phyloP scores from a whole-genome alignment of 2,888 invertebrate genomes.

The Euplexia lucipara region DNA sequence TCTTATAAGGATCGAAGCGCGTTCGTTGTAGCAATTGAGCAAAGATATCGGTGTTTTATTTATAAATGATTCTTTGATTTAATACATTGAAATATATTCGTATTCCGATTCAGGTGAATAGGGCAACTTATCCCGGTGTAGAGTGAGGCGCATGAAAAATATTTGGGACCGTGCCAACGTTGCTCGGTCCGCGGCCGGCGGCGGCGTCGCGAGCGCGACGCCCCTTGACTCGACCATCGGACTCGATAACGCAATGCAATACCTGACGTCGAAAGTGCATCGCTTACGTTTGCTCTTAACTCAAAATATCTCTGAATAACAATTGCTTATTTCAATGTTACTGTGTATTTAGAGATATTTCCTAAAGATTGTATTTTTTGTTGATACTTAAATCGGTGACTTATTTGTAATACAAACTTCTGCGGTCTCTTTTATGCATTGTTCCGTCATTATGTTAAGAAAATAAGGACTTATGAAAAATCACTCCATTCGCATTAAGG shows the following conservation, averaged over 20 bases:
- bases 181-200: constrained; percentile 78
- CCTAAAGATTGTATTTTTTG: neutral
- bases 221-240: constrained; percentile 73
- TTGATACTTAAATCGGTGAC: constrained; percentile 5
- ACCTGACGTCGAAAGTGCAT: constrained; percentile 76
- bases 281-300: constrained; percentile 53
- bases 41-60: constrained; percentile 38
- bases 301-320: constrained; percentile 42
- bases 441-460: constrained; percentile 4
- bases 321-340: constrained; percentile 1
- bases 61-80: constrained; percentile 57
- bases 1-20: constrained; percentile 11
- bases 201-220: constrained; percentile 65
- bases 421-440: constrained; percentile 2
- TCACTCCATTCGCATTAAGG: constrained; percentile 21
- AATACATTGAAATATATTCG: constrained; percentile 69
- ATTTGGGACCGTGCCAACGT: constrained; percentile 85
- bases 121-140: constrained; percentile 85
- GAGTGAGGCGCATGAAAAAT: constrained; percentile 85
- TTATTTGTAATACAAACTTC: neutral
- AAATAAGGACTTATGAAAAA: constrained; percentile 15
- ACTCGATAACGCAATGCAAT: constrained; percentile 82
- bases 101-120: constrained; percentile 88
- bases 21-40: constrained; percentile 31
- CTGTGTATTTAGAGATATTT: neutral